Evolutionary conservation across 2,113 vertebrate species (phyloP).

Genomic region (Thomomys bottae): DNA sequence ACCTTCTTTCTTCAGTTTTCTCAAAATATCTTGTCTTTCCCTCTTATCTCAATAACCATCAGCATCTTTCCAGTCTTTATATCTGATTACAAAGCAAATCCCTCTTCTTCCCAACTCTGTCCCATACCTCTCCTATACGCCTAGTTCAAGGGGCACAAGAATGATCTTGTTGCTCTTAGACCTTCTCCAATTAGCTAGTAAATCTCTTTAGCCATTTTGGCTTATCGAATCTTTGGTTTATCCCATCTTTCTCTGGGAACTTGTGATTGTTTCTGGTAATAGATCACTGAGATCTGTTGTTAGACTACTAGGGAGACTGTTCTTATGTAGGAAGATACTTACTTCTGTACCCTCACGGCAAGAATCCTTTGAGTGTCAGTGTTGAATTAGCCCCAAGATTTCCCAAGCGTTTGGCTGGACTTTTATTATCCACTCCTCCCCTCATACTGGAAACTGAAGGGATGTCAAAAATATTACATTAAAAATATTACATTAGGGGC

Average conservation of each 20-base stretch:
- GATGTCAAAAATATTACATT: slow-evolving; percentile 45
- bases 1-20: neutral
- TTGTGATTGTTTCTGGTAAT: neutral
- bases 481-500: neutral
- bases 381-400: slow-evolving; percentile 61
- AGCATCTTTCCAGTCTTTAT: neutral
- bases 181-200: neutral
- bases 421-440: neutral
- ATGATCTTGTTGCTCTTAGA: neutral
- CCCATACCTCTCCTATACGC: neutral
- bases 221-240: too few relatives aligned
- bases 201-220: neutral
- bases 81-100: neutral
- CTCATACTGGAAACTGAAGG: neutral
- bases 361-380: slow-evolving; percentile 18
- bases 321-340: slow-evolving; percentile 19
- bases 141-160: neutral
- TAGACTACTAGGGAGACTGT: neutral
- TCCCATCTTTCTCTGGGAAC: neutral
- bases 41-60: neutral
- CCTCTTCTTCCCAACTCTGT: neutral
- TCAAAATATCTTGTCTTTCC: neutral
- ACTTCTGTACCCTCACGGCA: slow-evolving; percentile 11
- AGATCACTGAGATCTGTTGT: slow-evolving; percentile 10
- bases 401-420: slow-evolving; percentile 8